These are phyloP conservation scores for Promerops cafer DNA, from an alignment of 2,113 vertebrate species.

Conservation along the genomic window DNA sequence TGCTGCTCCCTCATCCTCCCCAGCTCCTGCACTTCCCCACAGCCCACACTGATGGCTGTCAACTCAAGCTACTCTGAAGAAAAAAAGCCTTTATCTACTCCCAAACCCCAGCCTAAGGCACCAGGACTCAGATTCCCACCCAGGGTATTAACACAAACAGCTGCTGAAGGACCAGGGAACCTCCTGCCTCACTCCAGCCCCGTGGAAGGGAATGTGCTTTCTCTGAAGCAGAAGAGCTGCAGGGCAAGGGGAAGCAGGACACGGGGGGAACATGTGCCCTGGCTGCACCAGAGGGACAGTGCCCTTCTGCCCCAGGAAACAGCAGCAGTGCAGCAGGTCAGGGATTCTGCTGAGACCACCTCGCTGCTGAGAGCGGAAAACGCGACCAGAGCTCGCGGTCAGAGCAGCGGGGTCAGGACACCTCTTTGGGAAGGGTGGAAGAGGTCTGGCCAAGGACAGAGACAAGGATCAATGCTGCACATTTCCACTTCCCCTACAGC, in stretches of 20 bases:
- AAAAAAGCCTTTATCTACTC: not conserved
- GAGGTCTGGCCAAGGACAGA: constrained; percentile 2
- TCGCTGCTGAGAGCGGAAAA: not conserved
- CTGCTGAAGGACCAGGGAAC: not conserved
- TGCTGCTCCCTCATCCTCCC: not conserved
- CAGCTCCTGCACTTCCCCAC: not conserved
- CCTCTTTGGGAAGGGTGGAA: not conserved
- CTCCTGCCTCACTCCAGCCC: not conserved
- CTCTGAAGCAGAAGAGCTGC: constrained; percentile 4
- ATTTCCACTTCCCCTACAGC: not conserved
- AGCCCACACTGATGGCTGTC: not conserved
- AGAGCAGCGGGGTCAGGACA: not conserved
- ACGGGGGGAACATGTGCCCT: not conserved
- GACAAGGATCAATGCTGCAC: not conserved
- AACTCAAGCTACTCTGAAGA: not conserved
- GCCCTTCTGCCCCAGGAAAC: not conserved
- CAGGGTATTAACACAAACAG: not conserved
- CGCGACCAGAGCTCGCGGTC: rapidly evolving
- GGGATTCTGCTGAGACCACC: not conserved
- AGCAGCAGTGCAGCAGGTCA: not conserved
- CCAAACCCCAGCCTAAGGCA: not conserved
- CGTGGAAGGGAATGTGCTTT: not conserved
- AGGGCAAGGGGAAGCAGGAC: not conserved
- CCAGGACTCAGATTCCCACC: not conserved
- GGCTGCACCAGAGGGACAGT: not conserved